Evolutionary conservation across 2,797 vertebrate genomes (phyloP), one percentile per base, ranked within the genome.

Genomic region (Antrozous pallidus): DNA sequence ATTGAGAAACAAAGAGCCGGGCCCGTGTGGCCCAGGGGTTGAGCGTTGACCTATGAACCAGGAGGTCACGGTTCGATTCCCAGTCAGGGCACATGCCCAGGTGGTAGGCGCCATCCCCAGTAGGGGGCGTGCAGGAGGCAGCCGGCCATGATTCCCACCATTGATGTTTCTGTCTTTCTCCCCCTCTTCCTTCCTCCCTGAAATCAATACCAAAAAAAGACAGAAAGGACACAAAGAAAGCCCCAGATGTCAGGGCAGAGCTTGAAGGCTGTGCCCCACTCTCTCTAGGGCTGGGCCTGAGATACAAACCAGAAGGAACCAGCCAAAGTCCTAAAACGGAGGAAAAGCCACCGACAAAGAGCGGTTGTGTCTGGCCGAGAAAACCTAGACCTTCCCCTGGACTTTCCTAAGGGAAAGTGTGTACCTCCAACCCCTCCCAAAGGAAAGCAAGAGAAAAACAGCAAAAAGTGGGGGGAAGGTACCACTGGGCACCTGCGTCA

Each of bases 301-400:
- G 20, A 45, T 22, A 45, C 1, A 1, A 45, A 22, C 58, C 6
- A 26, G 45, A 67, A 89, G 14, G 16, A 18, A 26, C 28, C 31
- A 49, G 61, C 17, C 26, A 42, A 83, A 49, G 47, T 22, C 61
- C 81, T 33, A 3, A 69, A 71, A 74, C 56, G 91, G 20, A 8
- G 14, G 24, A 8, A 71, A 8, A 31, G 26, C 28, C 45, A 38
- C 82, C 11, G 11, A 0, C 5, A 28, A 93, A 93, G 71, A 67
- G 26, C 24, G 51, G 47, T 7, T 69, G 79, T 47, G 67, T 67
- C 70, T 26, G 71, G 71, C 14, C 75, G 63, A 28, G 54, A 13
- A 93, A 93, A 51, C 26, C 3, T 47, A 83, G 58, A 42, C 17
- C 73, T 84, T 67, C n/a, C n/a, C n/a, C n/a, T n/a, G n/a, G 63